Percentiles rank a stretch among this genome's conserved stretches.
phyloP scores from a whole-genome alignment of 23 tunicate species.

The Halocynthia roretzi region DNA sequence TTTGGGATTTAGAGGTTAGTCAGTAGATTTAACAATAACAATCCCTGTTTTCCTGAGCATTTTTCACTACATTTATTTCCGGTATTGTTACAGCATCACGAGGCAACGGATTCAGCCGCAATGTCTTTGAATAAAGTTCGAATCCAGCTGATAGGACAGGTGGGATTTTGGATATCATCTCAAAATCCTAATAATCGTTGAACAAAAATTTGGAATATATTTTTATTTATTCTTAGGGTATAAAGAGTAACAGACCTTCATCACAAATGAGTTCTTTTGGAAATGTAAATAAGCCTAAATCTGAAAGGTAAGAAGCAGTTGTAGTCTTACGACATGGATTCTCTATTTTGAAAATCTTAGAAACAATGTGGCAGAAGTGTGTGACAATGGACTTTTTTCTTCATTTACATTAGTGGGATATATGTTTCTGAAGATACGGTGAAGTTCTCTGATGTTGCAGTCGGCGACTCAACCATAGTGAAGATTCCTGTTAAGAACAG shows the following conservation, averaged over 20 bases:
- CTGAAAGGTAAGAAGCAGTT: no score
- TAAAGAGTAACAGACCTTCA: no score
- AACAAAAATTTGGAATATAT: neutral
- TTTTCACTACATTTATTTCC: neutral
- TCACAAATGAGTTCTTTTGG: no score
- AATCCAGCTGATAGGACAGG: constrained; percentile 60
- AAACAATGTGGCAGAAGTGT: neutral
- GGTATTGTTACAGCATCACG: constrained; percentile 51
- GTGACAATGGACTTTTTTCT: neutral
- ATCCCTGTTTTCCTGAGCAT: neutral
- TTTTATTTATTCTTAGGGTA: no score
- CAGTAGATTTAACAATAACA: neutral
- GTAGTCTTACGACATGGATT: no score
- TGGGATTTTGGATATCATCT: neutral
- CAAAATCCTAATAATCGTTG: neutral
- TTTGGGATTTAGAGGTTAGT: constrained; percentile 75
- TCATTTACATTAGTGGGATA: constrained; percentile 31
- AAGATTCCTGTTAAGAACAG: constrained; percentile 78
- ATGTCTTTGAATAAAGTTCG: constrained; percentile 40
- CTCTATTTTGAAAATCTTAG: neutral
- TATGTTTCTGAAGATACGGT: constrained; percentile 46
- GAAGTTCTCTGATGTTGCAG: constrained; percentile 36
- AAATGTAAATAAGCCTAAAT: no score
- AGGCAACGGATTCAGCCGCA: constrained; percentile 47
- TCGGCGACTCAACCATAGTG: constrained; percentile 29